These are phyloP conservation scores for Plebejus argus DNA, from an alignment of 2,888 invertebrate species.

Conservation along the genomic window DNA sequence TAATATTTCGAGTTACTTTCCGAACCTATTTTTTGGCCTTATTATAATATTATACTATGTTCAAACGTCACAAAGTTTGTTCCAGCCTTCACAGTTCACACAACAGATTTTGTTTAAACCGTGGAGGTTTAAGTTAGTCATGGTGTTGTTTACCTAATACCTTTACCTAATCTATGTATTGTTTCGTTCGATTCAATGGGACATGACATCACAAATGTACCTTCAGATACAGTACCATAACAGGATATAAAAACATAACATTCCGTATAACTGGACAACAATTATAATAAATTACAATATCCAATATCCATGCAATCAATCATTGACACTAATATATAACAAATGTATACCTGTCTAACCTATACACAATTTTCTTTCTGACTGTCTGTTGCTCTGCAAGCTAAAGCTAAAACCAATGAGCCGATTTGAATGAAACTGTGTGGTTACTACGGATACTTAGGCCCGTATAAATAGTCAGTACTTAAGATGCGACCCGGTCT, in stretches of 20 bases:
- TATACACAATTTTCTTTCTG: no score
- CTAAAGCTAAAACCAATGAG: no score
- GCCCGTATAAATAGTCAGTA: no score
- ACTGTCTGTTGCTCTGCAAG: no score
- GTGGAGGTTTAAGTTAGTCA: not conserved
- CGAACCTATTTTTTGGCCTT: no score
- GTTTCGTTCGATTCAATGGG: not conserved
- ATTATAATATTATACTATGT: no score
- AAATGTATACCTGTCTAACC: no score
- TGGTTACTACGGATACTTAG: no score
- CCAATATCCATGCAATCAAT: no score
- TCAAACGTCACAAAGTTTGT: not conserved
- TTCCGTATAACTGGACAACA: not conserved
- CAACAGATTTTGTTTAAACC: not conserved
- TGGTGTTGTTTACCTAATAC: conserved; percentile 7
- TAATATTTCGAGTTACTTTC: no score
- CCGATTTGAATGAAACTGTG: no score
- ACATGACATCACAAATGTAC: not conserved
- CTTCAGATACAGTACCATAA: not conserved
- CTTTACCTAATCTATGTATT: not conserved
- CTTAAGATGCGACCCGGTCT: no score
- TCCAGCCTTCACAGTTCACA: not conserved
- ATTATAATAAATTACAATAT: not conserved
- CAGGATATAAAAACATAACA: not conserved
- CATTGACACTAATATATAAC: not conserved